phyloP scores from a whole-genome alignment of 2,888 invertebrate species.

The Drosophila pegasa region DNA sequence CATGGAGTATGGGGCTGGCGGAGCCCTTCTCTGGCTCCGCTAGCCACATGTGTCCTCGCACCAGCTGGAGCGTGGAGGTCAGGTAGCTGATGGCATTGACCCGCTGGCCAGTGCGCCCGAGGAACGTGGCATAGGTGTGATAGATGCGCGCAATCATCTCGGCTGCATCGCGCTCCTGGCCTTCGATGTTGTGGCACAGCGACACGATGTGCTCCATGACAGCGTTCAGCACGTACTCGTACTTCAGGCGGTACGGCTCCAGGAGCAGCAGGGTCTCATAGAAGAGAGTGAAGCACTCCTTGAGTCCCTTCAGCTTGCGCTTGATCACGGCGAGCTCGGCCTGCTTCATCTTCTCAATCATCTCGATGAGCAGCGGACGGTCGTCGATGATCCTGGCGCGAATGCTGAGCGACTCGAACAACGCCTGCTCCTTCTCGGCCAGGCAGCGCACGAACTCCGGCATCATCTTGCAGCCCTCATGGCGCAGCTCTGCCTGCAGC shows the following conservation, averaged over 20 bases:
- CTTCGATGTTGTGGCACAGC: slow-evolving; percentile 54
- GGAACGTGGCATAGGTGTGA: slow-evolving; percentile 60
- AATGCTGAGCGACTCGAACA: slow-evolving; percentile 63
- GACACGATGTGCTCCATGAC: slow-evolving; percentile 71
- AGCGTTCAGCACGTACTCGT: slow-evolving; percentile 67
- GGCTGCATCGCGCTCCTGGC: slow-evolving; percentile 52
- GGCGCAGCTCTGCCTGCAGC: slow-evolving; percentile 72
- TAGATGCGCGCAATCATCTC: slow-evolving; percentile 76
- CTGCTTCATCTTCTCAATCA: slow-evolving; percentile 70
- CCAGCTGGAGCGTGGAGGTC: slow-evolving; percentile 60
- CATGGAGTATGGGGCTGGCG: slow-evolving; percentile 61
- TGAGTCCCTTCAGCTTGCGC: slow-evolving; percentile 50
- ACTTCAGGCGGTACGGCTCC: slow-evolving; percentile 62
- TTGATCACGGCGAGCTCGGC: slow-evolving; percentile 71
- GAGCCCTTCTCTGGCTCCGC: slow-evolving; percentile 50
- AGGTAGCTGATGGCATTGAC: slow-evolving; percentile 62
- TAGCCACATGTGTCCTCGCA: slow-evolving; percentile 71
- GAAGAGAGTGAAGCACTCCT: slow-evolving; percentile 61
- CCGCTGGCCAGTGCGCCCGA: slow-evolving; percentile 43
- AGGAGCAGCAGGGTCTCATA: slow-evolving; percentile 68
- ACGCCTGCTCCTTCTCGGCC: slow-evolving; percentile 66
- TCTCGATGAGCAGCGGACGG: slow-evolving; percentile 56
- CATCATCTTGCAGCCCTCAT: slow-evolving; percentile 69
- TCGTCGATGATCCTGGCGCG: slow-evolving; percentile 62
- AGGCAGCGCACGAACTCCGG: slow-evolving; percentile 72